Percentiles rank a stretch among this genome's conserved stretches.
phyloP scores from a whole-genome alignment of 2,113 vertebrate species.

The Marmota flaviventris region DNA sequence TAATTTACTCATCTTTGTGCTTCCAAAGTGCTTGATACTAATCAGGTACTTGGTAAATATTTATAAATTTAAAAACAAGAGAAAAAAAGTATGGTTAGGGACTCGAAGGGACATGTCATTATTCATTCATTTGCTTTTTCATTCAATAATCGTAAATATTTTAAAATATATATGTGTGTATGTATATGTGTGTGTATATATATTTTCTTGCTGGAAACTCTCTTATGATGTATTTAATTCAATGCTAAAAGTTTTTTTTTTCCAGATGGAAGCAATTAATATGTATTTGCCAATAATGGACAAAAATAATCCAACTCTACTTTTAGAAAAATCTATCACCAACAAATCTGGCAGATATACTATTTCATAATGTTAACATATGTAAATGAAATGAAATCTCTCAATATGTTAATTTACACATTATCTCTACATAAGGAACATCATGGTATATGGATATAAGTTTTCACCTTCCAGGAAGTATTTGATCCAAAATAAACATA shows the following conservation, averaged over 20 bases:
- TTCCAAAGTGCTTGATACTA: background rate
- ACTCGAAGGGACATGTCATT: background rate
- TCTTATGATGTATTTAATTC: slow-evolving; percentile 48
- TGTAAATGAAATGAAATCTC: slow-evolving; percentile 73
- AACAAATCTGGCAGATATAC: slow-evolving; percentile 40
- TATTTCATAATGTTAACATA: slow-evolving; percentile 66
- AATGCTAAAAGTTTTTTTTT: slow-evolving; percentile 8
- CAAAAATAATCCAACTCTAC: slow-evolving; percentile 47
- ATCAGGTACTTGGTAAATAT: background rate
- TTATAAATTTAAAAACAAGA: slow-evolving; percentile 46
- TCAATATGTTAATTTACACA: slow-evolving; percentile 64
- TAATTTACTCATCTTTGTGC: background rate
- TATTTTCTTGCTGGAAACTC: background rate
- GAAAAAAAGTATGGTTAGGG: background rate
- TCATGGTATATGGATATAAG: slow-evolving; percentile 29
- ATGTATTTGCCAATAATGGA: slow-evolving; percentile 4
- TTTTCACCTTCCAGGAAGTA: slow-evolving; percentile 69
- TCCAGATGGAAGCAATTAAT: slow-evolving; percentile 53
- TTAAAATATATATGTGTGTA: background rate
- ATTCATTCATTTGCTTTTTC: background rate
- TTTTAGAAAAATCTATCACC: slow-evolving; percentile 61
- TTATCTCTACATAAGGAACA: slow-evolving; percentile 61
- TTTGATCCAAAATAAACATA: slow-evolving; percentile 61
- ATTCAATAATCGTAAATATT: background rate
- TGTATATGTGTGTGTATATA: no score